Evolutionary conservation across 2,888 invertebrate species (phyloP), one percentile per base, ranked within the genome.

Genomic region (Allolobophora icterica): DNA sequence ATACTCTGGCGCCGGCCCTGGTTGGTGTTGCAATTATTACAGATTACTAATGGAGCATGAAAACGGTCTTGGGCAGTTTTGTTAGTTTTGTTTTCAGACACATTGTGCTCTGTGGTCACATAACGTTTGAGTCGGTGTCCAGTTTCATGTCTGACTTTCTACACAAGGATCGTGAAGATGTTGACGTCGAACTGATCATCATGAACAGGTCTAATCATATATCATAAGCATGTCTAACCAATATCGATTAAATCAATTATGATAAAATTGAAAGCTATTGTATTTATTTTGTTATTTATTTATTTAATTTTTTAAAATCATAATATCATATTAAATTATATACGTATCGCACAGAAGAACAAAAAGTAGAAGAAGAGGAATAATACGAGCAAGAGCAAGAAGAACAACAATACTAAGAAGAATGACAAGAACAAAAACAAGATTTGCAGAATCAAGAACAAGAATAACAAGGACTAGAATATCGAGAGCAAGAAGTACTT

Each of bases 111-210:
- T 91, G 91, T 35, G 91, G 91, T 35, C 99, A 99, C 96, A 99
- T 99, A 96, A 99, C 99, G 94, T 99, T 99, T 96, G 99, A 99
- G 96, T 99, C 99, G 94, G 99, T 99, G 94, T 99, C 99, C 95
- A 99, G 99, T 97, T 99, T 99, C 97, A 97, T 99, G 96, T 99
- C 99, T 97, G 99, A 99, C 97, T 99, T 99, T 96, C 97, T 99
- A 94, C 99, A 99, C 96, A 99, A 99, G 96, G 99, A 99, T 96
- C 97, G 99, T 95, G 99, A 99, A 96, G 99, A 99, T 96, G 99
- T 99, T 93, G 99, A 99, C 96, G 99, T 99, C 93, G 99, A 99
- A 96, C 99, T 99, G 95, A 99, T 99, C 96, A 99, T 99, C 97
- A 97, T 99, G 96, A 99, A 99, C 97, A 98, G 99, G 99, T 99